phyloP scores from a whole-genome alignment of 2,113 vertebrate genomes.

The Myodes glareolus region DNA sequence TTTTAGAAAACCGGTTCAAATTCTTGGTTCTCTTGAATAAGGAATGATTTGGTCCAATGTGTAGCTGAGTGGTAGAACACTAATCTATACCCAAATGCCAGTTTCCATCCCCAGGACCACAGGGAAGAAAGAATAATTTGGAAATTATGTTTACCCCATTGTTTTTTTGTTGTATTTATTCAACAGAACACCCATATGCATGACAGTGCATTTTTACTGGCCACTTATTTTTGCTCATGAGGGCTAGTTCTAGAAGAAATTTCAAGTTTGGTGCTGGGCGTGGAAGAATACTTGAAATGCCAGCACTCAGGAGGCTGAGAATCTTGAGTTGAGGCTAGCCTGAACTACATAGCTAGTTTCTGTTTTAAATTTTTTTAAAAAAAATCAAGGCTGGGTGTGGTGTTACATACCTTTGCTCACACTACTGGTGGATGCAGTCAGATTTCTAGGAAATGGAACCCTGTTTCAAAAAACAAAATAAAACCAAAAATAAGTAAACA shows the following conservation, averaged over 20 bases:
- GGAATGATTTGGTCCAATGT: constrained; percentile 1
- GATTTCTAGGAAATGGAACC: not conserved
- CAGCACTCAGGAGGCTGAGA: not conserved
- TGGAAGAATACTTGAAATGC: not conserved
- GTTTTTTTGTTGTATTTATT: constrained; percentile 4
- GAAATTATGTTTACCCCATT: not conserved
- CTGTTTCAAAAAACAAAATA: not conserved
- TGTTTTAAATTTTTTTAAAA: not conserved
- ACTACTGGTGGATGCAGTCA: not conserved
- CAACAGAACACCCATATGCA: not conserved
- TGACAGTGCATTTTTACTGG: not conserved
- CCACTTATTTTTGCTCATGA: not conserved
- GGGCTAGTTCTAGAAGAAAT: not conserved
- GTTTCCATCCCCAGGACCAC: not conserved
- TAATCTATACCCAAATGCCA: not conserved
- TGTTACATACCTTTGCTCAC: not conserved
- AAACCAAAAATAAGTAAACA: not conserved
- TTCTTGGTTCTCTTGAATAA: constrained; percentile 42
- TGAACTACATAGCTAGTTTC: not conserved
- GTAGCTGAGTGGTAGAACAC: not conserved
- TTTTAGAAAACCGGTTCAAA: constrained; percentile 6
- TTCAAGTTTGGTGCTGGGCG: not conserved
- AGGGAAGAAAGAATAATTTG: constrained; percentile 20
- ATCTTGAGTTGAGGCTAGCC: not conserved
- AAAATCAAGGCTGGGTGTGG: not conserved